Evolutionary conservation across 2,888 invertebrate species (phyloP).

Genomic region (Polymixis lichenea): DNA sequence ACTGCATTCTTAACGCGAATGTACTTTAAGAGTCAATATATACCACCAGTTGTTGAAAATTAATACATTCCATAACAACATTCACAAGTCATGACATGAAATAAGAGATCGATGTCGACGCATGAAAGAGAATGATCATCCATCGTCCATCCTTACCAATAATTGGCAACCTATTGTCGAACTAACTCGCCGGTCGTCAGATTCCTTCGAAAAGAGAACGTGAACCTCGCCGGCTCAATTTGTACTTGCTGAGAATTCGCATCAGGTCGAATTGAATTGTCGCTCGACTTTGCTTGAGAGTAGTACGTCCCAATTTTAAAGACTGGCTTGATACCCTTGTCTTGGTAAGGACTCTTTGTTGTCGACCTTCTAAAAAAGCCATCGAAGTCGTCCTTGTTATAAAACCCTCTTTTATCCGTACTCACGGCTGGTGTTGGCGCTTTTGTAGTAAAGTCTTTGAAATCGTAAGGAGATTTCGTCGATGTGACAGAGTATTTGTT

Average conservation of each 20-base stretch:
- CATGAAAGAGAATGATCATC: constrained; percentile 71
- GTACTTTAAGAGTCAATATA: no score
- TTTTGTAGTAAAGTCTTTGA: constrained; percentile 86
- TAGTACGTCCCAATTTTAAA: constrained; percentile 88
- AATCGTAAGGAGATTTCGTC: constrained; percentile 90
- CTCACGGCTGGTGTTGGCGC: constrained; percentile 73
- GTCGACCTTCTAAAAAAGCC: constrained; percentile 85
- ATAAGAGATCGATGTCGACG: constrained; percentile 69
- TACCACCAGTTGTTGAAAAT: no score
- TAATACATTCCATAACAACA: constrained; percentile 26
- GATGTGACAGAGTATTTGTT: constrained; percentile 87
- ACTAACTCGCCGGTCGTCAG: constrained; percentile 80
- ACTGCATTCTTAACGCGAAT: no score
- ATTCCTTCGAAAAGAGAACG: constrained; percentile 85
- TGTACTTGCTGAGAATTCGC: constrained; percentile 88
- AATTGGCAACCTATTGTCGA: constrained; percentile 82
- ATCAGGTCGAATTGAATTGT: constrained; percentile 87
- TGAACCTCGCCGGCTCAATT: constrained; percentile 86
- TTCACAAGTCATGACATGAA: constrained; percentile 57
- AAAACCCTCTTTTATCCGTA: constrained; percentile 80
- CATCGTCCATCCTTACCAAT: constrained; percentile 83
- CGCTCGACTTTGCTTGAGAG: constrained; percentile 85
- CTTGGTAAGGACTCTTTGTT: constrained; percentile 88
- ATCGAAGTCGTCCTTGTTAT: constrained; percentile 83
- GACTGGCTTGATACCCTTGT: constrained; percentile 82